A percentile compares a stretch with the other conserved stretches of the same genome.
These are phyloP conservation scores for Conopomorpha cramerella DNA, from an alignment of 1,140 invertebrate genomes.

Conservation along the genomic window DNA sequence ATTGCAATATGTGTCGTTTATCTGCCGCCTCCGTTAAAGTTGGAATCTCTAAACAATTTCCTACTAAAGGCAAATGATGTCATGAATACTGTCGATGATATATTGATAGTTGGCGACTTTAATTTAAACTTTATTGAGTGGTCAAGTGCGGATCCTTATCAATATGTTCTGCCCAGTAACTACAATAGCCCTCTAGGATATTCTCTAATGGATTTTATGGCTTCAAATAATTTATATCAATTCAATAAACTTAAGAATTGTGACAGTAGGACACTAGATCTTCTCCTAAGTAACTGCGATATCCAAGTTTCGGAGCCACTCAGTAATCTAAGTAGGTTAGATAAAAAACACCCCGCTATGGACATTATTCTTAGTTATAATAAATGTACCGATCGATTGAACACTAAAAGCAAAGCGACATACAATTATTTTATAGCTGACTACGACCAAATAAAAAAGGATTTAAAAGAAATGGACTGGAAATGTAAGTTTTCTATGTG, in stretches of 20 bases:
- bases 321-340: neutral
- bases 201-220: neutral
- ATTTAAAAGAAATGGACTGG: neutral
- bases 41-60: neutral
- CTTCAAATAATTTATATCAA: neutral
- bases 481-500: neutral
- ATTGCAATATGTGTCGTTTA: neutral
- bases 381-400: no score
- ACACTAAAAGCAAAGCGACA: neutral
- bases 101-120: neutral
- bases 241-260: neutral
- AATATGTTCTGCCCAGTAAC: neutral
- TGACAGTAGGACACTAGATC: neutral
- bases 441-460: neutral
- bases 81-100: neutral
- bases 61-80: neutral
- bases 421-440: slow-evolving; percentile 2
- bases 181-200: no score
- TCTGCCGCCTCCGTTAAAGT: neutral
- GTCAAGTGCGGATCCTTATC: neutral
- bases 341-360: neutral
- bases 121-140: neutral
- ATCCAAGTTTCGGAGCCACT: neutral
- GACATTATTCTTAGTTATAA: neutral
- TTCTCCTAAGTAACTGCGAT: neutral